Conservation (phyloP, 2,797 vertebrate genomes). For the Liasis olivaceus region DNA sequence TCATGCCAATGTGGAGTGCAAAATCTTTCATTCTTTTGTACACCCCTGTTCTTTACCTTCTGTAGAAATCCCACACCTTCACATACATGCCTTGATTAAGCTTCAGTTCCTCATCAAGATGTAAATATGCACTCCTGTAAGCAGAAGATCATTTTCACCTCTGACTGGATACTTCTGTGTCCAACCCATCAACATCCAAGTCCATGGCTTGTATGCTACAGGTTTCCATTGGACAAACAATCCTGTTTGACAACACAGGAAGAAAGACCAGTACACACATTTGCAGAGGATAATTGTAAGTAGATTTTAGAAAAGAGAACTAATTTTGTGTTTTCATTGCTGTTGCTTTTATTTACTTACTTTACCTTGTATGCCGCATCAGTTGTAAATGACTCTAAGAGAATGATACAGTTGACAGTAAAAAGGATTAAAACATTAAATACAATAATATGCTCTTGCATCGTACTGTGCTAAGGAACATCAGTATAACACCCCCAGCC, state of each 20-base stretch:
- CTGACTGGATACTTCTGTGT: background rate
- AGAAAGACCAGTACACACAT: too few species aligned
- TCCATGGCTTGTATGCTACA: background rate
- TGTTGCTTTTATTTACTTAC: too few species aligned
- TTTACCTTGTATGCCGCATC: too few species aligned
- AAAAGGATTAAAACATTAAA: too few species aligned
- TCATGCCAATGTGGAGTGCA: too few species aligned
- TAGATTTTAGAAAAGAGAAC: background rate
- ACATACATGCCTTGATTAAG: background rate
- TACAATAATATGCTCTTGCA: too few species aligned
- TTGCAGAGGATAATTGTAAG: background rate
- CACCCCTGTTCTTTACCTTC: too few species aligned
- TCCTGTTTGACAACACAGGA: too few species aligned
- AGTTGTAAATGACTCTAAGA: too few species aligned
- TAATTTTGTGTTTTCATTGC: background rate
- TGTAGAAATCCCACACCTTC: too few species aligned
- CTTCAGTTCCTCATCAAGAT: background rate
- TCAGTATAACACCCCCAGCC: background rate
- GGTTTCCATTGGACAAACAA: background rate
- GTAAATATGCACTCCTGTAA: background rate
- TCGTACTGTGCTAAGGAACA: background rate
- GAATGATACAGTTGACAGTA: too few species aligned
- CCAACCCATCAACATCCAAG: background rate
- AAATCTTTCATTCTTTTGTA: too few species aligned
- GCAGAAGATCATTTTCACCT: background rate